Base-by-base conservation (phyloP, 2,888 invertebrate species). In the Theretra japonica region DNA sequence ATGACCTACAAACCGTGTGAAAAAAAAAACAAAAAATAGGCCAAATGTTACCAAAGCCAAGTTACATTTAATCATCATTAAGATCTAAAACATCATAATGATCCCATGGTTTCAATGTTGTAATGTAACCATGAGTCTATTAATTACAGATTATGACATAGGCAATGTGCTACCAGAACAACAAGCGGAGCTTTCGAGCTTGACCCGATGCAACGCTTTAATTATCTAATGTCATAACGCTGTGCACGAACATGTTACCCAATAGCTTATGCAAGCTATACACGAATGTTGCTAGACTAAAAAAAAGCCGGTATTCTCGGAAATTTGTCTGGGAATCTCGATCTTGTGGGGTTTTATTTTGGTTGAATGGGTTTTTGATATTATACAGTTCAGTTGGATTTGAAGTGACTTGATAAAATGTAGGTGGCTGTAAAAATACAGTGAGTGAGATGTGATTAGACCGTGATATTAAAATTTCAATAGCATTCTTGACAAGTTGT, bases 221-320 rank as follows among this genome's bases (percentile, higher is more conserved):
- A 65, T 23, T 65, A 65, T 65, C 65, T 48, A 48, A 65, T 60
- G 60, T 60, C 65, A 23, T 65, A 65, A 65, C 41, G n/a, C 21
- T 23, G 53, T 2, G 48, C 41, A 48, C 48, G 48, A 48, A 41
- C 23, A n/a, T 33, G 33, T 60, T 65, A 48, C 25, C 48, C 65
- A 65, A 65, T 23, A 23, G 23, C 41, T 65, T 60, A 60, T 59
- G 33, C 62, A 48, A 48, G 65, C 41, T 21, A 8, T 0, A 7
- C 28, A 28, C 28, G 33, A 65, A 41, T 65, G 65, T 48, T 65
- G 65, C 65, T 15, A 41, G 65, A 65, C 65, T 65, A 8, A 65
- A 41, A 11, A 23, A 23, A 65, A 17, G 11, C 17, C 7, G 53
- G 19, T 6, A 19, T 65, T 65, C 65, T 65, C 65, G 48, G 65